Conservation (phyloP, 2,113 vertebrate species). For the Ochotona princeps region DNA sequence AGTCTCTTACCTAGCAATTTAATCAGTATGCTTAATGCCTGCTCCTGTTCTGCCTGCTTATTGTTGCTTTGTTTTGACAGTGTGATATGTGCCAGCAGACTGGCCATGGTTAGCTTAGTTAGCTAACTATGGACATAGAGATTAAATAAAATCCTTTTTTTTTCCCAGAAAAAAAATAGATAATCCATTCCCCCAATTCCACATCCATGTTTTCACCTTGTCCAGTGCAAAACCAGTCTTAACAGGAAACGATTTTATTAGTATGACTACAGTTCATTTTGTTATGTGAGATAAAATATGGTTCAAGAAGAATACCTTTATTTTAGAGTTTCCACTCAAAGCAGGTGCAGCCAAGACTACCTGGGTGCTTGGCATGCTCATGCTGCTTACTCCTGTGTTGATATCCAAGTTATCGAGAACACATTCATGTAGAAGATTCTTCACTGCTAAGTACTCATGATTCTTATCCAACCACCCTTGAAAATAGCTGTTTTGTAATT, state of each 20-base stretch:
- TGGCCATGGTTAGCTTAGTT: background rate
- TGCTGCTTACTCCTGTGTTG: background rate
- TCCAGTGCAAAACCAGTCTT: background rate
- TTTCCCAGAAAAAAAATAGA: background rate
- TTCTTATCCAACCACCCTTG: slow-evolving; percentile 46
- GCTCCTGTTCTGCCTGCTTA: background rate
- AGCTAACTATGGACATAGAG: background rate
- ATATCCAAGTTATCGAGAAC: slow-evolving; percentile 22
- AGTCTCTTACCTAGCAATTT: too few species aligned
- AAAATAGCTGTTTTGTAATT: slow-evolving; percentile 48
- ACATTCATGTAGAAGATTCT: background rate
- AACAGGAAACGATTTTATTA: slow-evolving; percentile 43
- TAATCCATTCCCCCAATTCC: slow-evolving; percentile 54
- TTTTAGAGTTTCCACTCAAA: slow-evolving; percentile 45
- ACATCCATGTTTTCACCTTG: slow-evolving; percentile 32
- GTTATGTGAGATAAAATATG: slow-evolving; percentile 23
- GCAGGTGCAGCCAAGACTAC: slow-evolving; percentile 16
- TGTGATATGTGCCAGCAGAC: background rate
- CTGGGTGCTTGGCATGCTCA: background rate
- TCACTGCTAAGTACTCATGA: slow-evolving; percentile 39
- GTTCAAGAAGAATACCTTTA: slow-evolving; percentile 21
- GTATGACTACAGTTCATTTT: background rate
- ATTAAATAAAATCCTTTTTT: slow-evolving; percentile 24
- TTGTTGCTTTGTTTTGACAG: background rate
- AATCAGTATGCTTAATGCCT: too few species aligned